Conservation (phyloP, 2,797 vertebrate species). For the Pantherophis vulpinus region DNA sequence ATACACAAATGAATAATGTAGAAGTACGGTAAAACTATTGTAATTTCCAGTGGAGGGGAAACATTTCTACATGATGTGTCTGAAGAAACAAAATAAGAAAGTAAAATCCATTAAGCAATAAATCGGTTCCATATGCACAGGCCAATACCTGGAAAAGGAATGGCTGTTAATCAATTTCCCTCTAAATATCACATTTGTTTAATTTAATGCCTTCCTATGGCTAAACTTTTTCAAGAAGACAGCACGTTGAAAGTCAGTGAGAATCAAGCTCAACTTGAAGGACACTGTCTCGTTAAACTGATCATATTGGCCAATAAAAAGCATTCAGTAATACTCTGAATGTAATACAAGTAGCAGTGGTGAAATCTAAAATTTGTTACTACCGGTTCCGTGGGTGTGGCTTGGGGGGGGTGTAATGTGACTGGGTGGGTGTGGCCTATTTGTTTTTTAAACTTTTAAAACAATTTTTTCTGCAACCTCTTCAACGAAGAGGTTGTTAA, state of each 20-base stretch:
- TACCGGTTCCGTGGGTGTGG: too few species aligned
- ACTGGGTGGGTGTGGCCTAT: too few species aligned
- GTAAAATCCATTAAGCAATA: slow-evolving; percentile 43
- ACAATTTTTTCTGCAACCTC: too few species aligned
- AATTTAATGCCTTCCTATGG: slow-evolving; percentile 8
- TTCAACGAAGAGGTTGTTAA: too few species aligned
- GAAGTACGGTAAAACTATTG: slow-evolving; percentile 50
- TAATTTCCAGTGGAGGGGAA: not conserved
- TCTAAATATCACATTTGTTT: slow-evolving; percentile 23
- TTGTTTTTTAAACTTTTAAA: too few species aligned
- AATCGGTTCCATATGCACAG: slow-evolving; percentile 35
- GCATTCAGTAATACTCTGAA: too few species aligned
- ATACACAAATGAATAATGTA: slow-evolving; percentile 43
- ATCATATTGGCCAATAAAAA: not conserved
- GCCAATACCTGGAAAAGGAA: slow-evolving; percentile 27
- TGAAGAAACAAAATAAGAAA: slow-evolving; percentile 24
- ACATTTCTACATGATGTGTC: slow-evolving; percentile 24
- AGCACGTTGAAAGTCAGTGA: not conserved
- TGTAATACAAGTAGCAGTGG: too few species aligned
- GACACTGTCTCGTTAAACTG: not conserved
- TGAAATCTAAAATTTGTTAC: too few species aligned
- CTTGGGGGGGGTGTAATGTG: too few species aligned
- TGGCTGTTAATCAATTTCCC: slow-evolving; percentile 42
- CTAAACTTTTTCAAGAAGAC: slow-evolving; percentile 36
- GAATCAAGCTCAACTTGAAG: not conserved